A percentile compares a stretch with the other conserved stretches of the same genome.
Conservation (phyloP, 2,797 vertebrate species). For the Chaenodraco wilsoni region DNA sequence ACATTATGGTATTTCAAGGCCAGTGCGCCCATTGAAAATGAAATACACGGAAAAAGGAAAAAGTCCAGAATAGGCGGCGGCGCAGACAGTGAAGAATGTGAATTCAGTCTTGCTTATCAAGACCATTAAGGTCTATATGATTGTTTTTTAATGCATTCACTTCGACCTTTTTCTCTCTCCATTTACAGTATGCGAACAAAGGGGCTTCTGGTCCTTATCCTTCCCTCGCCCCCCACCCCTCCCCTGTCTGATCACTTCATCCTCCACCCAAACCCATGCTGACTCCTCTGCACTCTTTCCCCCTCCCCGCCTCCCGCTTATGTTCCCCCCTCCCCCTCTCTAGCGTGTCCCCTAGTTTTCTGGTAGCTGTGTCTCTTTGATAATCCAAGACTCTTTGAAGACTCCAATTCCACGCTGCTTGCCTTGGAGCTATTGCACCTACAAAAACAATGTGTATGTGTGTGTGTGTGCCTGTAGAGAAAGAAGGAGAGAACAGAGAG, state of each 20-base stretch:
- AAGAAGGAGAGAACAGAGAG: constrained; percentile 16
- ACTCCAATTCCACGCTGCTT: constrained; percentile 83
- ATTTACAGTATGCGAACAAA: constrained; percentile 76
- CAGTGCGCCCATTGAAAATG: constrained; percentile 64
- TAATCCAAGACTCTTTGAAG: constrained; percentile 85
- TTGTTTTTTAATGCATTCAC: constrained; percentile 78
- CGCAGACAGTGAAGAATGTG: constrained; percentile 70
- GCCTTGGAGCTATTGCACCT: constrained; percentile 84
- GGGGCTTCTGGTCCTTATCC: constrained; percentile 76
- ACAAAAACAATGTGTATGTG: constrained; percentile 80
- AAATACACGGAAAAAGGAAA: constrained; percentile 49
- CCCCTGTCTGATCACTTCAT: constrained; percentile 81
- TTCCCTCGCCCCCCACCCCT: constrained; percentile 56
- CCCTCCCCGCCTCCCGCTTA: constrained; percentile 69
- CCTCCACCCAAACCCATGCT: constrained; percentile 78
- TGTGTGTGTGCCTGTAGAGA: constrained; percentile 14
- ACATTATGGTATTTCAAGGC: constrained; percentile 81
- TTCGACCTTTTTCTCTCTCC: constrained; percentile 47
- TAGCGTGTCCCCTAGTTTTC: constrained; percentile 81
- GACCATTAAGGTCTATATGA: constrained; percentile 74
- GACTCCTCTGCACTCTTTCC: constrained; percentile 66
- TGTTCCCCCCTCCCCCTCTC: constrained; percentile 75
- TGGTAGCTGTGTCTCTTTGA: constrained; percentile 85
- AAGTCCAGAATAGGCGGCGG: constrained; percentile 40
- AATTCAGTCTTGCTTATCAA: constrained; percentile 76